Conservation (phyloP, 2,888 invertebrate species). For the Stenodema calcarata region DNA sequence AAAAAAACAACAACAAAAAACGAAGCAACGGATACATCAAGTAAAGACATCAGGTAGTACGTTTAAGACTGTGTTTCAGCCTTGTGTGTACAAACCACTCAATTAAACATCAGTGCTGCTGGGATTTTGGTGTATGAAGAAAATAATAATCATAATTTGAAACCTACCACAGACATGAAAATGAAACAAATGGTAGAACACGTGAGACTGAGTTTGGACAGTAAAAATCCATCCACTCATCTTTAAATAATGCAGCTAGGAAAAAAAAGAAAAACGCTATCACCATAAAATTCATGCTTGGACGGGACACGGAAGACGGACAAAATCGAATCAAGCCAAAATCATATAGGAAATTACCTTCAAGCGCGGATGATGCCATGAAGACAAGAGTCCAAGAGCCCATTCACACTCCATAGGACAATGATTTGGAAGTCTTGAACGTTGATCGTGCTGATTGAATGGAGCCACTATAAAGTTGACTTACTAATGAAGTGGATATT, state of each 20-base stretch:
- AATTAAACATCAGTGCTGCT: too few species aligned
- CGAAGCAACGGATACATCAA: not conserved
- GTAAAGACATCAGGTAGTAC: not conserved
- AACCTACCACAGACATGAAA: not conserved
- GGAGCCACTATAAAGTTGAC: not conserved
- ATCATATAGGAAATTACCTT: not conserved
- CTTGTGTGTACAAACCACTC: not conserved
- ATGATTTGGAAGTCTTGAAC: not conserved
- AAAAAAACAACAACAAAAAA: too few species aligned
- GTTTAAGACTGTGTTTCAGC: not conserved
- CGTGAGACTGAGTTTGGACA: too few species aligned
- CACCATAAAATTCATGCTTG: not conserved
- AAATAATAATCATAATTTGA: not conserved
- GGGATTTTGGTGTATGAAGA: too few species aligned
- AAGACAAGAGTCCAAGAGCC: not conserved
- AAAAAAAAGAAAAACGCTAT: not conserved
- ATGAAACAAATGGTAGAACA: not conserved
- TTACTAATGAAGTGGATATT: not conserved
- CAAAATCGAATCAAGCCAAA: not conserved
- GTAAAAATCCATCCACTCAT: not conserved
- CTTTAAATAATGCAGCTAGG: not conserved
- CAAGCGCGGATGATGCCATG: not conserved
- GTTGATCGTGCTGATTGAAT: not conserved
- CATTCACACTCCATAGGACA: not conserved
- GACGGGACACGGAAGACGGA: conserved; percentile 1